Conservation (phyloP, 2,113 vertebrate species). For the Poeciliopsis occidentalis region DNA sequence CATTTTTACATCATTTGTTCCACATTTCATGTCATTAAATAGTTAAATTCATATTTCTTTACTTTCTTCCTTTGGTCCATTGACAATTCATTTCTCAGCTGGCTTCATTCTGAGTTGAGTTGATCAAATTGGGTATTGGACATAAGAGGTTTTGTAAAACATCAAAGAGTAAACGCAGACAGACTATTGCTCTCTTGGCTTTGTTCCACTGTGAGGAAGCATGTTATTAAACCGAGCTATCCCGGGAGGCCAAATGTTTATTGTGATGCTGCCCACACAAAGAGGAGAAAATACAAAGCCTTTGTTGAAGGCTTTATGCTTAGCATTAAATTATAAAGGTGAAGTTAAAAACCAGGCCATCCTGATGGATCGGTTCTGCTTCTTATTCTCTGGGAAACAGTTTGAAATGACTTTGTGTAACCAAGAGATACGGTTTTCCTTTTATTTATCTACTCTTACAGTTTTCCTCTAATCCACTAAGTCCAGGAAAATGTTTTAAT, state of each 20-base stretch:
- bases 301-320: background rate
- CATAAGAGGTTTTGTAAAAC: background rate
- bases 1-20: no score
- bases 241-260: background rate
- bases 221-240: background rate
- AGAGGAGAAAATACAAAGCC: background rate
- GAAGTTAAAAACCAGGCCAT: background rate
- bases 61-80: background rate
- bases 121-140: background rate
- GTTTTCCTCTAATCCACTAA: background rate
- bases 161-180: background rate
- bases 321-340: slow-evolving; percentile 1
- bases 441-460: no score
- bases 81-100: background rate
- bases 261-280: background rate
- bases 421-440: background rate
- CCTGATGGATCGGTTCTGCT: background rate
- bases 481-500: no score
- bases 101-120: background rate
- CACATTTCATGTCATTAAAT: no score
- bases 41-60: no score
- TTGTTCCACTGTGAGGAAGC: background rate
- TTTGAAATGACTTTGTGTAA: background rate
- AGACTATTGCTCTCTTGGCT: slow-evolving; percentile 4
- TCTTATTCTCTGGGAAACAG: background rate